Evolutionary conservation across 2,797 vertebrate species (phyloP).

Genomic region (Poecilia velifera): DNA sequence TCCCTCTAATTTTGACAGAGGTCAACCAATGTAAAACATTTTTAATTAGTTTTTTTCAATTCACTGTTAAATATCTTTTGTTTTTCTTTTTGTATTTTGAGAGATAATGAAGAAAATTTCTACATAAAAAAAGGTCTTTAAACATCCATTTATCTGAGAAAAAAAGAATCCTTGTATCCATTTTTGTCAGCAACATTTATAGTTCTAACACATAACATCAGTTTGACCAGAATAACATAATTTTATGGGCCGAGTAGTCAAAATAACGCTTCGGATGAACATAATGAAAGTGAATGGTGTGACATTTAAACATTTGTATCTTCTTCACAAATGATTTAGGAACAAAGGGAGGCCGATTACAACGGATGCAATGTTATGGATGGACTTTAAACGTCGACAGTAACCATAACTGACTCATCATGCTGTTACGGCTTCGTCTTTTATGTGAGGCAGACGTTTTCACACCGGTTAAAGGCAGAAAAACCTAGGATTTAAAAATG

Average conservation of each 20-base stretch:
- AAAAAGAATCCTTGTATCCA: background rate
- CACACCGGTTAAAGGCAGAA: background rate
- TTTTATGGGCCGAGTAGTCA: background rate
- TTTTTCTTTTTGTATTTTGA: background rate
- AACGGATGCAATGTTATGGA: conserved; percentile 11
- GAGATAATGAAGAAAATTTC: background rate
- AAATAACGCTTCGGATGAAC: background rate
- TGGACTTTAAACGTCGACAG: conserved; percentile 19
- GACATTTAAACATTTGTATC: conserved; percentile 35
- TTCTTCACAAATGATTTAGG: conserved; percentile 29
- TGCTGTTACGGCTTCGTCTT: conserved; percentile 2
- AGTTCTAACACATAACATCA: background rate
- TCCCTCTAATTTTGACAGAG: background rate
- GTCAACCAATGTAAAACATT: background rate
- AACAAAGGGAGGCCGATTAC: conserved; percentile 25
- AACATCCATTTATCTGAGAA: background rate
- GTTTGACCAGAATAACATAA: background rate
- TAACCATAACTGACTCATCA: conserved; percentile 6
- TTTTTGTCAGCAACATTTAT: background rate
- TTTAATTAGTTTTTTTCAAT: background rate
- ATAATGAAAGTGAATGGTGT: conserved; percentile 1
- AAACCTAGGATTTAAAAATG: background rate
- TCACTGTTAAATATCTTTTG: background rate
- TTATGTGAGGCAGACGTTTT: background rate
- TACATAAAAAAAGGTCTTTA: background rate